Conservation (phyloP, 2,888 invertebrate species). For the Orthosia gothica region DNA sequence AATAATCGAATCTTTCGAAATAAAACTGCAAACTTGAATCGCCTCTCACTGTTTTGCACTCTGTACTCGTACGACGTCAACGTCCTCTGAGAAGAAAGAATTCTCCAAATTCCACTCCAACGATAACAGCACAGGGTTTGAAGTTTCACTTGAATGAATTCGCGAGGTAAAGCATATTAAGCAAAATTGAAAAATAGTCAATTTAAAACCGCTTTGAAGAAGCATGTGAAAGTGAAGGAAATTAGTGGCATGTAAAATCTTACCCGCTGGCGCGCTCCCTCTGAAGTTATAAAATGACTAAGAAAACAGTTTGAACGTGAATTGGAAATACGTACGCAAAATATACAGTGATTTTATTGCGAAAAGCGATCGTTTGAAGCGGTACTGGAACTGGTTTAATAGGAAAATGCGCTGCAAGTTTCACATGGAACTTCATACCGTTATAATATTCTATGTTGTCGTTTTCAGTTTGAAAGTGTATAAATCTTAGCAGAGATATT, state of each 20-base stretch:
- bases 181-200: slow-evolving; percentile 3
- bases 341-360: slow-evolving; percentile 20
- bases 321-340: slow-evolving; percentile 21
- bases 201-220: slow-evolving; percentile 34
- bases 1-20: slow-evolving; percentile 1
- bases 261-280: slow-evolving; percentile 2
- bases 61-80: slow-evolving; percentile 5
- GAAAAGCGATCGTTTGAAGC: not conserved
- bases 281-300: slow-evolving; percentile 1
- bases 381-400: not conserved
- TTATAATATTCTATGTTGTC: slow-evolving; percentile 1
- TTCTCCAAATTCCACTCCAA: not conserved
- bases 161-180: not conserved
- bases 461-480: not conserved
- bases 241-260: slow-evolving; percentile 27
- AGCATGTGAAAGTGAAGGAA: slow-evolving; percentile 29
- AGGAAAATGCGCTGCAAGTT: slow-evolving; percentile 22
- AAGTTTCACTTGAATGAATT: not conserved
- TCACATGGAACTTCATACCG: not conserved
- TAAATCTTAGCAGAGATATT: not conserved
- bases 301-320: not conserved
- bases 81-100: not conserved
- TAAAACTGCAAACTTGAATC: slow-evolving; percentile 10
- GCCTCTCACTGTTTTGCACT: slow-evolving; percentile 11
- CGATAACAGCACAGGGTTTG: not conserved